Conservation (phyloP, 2,797 vertebrate species). For the Lepus townsendii region DNA sequence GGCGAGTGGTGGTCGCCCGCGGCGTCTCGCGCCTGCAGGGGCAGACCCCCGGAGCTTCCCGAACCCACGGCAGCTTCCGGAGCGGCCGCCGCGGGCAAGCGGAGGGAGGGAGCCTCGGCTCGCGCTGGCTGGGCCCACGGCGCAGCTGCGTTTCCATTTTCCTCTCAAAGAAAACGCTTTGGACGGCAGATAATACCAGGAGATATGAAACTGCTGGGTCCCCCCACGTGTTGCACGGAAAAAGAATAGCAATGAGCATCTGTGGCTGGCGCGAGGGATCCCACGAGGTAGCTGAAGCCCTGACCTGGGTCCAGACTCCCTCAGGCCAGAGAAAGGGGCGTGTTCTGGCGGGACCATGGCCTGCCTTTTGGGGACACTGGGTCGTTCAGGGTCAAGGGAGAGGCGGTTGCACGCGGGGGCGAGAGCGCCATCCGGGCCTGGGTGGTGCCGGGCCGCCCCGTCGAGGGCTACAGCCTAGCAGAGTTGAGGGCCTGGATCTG, state of each 20-base stretch:
- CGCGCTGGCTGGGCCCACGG: slow-evolving; percentile 78
- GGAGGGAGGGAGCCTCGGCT: slow-evolving; percentile 60
- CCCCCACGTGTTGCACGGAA: slow-evolving; percentile 91
- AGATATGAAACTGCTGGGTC: slow-evolving; percentile 91
- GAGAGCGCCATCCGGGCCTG: background rate
- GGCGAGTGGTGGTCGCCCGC: background rate
- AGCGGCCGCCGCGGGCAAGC: slow-evolving; percentile 52
- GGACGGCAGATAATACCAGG: slow-evolving; percentile 90
- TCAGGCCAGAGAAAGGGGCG: slow-evolving; percentile 86
- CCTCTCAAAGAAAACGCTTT: slow-evolving; percentile 91
- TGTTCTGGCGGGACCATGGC: slow-evolving; percentile 85
- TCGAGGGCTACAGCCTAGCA: background rate
- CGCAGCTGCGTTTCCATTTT: slow-evolving; percentile 91
- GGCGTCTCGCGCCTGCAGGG: background rate
- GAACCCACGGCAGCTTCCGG: slow-evolving; percentile 56
- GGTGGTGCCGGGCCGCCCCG: slow-evolving; percentile 65
- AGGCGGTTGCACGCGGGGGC: slow-evolving; percentile 72
- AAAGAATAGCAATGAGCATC: slow-evolving; percentile 92
- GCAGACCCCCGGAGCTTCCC: slow-evolving; percentile 44
- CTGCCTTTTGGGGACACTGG: slow-evolving; percentile 86
- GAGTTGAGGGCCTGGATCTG: background rate
- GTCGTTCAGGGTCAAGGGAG: slow-evolving; percentile 83
- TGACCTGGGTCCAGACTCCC: slow-evolving; percentile 86
- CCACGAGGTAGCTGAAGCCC: slow-evolving; percentile 89
- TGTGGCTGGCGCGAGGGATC: slow-evolving; percentile 88